Conservation (phyloP, 2,888 invertebrate species). For the Drosophila monieri region DNA sequence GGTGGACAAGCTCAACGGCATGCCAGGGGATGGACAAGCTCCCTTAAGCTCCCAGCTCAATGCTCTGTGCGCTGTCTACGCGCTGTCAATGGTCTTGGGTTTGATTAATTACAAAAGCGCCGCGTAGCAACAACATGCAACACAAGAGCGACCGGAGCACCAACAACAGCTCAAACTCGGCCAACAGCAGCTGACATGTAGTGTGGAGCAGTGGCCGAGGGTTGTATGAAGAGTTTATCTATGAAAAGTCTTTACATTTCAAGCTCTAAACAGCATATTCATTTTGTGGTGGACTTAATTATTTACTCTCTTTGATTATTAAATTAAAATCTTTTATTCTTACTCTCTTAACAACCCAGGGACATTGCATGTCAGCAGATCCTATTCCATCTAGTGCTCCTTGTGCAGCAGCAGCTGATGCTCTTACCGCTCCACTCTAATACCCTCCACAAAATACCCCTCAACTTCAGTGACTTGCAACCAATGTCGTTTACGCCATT, state of each 20-base stretch:
- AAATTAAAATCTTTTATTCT: background rate
- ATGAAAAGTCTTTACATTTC: too few relatives aligned
- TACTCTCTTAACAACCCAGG: constrained; percentile 49
- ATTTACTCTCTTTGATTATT: background rate
- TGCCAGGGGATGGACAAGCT: background rate
- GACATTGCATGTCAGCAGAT: constrained; percentile 63
- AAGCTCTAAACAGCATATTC: too few relatives aligned
- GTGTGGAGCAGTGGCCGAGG: constrained; percentile 8
- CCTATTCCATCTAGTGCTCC: constrained; percentile 48
- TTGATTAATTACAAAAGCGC: constrained; percentile 76
- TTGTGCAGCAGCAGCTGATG: constrained; percentile 11
- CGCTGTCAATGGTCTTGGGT: constrained; percentile 72
- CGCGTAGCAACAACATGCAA: constrained; percentile 40
- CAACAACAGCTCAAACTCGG: constrained; percentile 32
- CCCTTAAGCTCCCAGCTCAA: constrained; percentile 33
- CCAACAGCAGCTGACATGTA: constrained; percentile 26
- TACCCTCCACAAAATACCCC: background rate
- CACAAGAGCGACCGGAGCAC: constrained; percentile 15
- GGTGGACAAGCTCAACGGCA: constrained; percentile 22
- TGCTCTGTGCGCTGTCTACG: constrained; percentile 65
- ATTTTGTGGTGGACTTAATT: too few relatives aligned
- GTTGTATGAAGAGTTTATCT: background rate
- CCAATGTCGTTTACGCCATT: constrained; percentile 76
- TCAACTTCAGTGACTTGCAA: constrained; percentile 39
- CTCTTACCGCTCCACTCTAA: constrained; percentile 1